Evolutionary conservation across 2,113 vertebrate species (phyloP).

Genomic region (human): DNA sequence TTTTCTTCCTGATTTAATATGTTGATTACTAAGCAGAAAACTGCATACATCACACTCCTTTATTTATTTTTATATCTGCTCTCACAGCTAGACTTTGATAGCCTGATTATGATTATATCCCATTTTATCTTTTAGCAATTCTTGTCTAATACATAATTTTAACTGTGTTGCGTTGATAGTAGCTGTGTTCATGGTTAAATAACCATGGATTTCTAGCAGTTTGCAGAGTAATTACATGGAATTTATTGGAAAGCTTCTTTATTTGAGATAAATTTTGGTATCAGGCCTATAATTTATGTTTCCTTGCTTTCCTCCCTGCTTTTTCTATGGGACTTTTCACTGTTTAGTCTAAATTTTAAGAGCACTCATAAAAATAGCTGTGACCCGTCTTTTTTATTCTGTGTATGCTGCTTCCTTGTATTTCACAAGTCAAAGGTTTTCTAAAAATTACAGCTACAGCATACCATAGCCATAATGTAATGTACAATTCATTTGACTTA

Average conservation of each 20-base stretch:
- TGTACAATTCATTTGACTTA: conserved; percentile 80
- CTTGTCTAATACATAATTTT: conserved; percentile 34
- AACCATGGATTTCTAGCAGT: conserved; percentile 14
- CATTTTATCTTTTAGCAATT: conserved; percentile 31
- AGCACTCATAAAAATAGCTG: conserved; percentile 70
- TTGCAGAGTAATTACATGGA: conserved; percentile 35
- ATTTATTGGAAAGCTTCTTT: conserved; percentile 57
- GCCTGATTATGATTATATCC: conserved; percentile 5
- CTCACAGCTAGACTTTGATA: neutral
- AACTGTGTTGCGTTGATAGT: conserved; percentile 26
- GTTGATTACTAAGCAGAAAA: conserved; percentile 33
- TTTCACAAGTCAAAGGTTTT: conserved; percentile 70
- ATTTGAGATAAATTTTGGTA: conserved; percentile 46
- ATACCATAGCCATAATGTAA: conserved; percentile 82
- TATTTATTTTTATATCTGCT: conserved; percentile 35
- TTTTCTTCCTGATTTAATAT: conserved; percentile 37
- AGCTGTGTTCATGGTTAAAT: conserved; percentile 29
- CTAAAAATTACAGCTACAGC: conserved; percentile 74
- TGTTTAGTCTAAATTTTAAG: conserved; percentile 68
- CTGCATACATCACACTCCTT: neutral
- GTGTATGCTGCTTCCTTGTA: conserved; percentile 70
- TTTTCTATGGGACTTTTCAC: conserved; percentile 60
- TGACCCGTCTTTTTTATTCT: conserved; percentile 63
- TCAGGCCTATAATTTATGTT: conserved; percentile 24
- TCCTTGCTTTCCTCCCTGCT: conserved; percentile 28